Conservation (phyloP, 1,140 invertebrate genomes). For the Pseudomyrmex pallidus region DNA sequence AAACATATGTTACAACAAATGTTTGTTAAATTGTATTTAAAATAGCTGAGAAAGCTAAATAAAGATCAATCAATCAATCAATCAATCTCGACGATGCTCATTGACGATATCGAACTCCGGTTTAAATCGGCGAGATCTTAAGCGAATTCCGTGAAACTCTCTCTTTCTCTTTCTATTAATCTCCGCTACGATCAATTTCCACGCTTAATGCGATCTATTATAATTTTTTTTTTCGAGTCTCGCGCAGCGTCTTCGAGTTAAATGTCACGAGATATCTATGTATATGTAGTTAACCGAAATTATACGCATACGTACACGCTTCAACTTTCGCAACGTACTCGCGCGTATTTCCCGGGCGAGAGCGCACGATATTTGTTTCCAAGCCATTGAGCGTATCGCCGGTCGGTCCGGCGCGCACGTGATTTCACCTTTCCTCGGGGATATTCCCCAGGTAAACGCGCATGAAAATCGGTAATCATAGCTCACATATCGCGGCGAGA, state of each 20-base stretch:
- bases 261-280: not conserved
- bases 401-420: not conserved
- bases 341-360: not conserved
- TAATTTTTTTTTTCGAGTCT: not conserved
- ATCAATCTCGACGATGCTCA: not conserved
- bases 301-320: not conserved
- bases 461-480: slow-evolving; percentile 69
- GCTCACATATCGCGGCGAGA: slow-evolving; percentile 45
- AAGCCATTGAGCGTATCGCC: slow-evolving; percentile 31
- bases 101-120: not conserved
- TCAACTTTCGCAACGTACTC: slow-evolving; percentile 9
- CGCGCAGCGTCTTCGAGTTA: not conserved
- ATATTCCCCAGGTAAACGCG: slow-evolving; percentile 64
- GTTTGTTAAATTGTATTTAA: too few species aligned
- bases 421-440: slow-evolving; percentile 48
- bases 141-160: not conserved
- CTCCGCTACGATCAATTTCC: not conserved
- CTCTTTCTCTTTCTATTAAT: not conserved
- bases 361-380: slow-evolving; percentile 52
- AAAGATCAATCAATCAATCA: too few species aligned
- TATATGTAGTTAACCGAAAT: not conserved
- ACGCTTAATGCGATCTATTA: slow-evolving; percentile 12
- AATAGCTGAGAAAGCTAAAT: too few species aligned
- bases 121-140: slow-evolving; percentile 1
- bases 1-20: too few species aligned